Evolutionary conservation across 2,888 invertebrate genomes (phyloP).

Genomic region (Yponomeuta evonymella): DNA sequence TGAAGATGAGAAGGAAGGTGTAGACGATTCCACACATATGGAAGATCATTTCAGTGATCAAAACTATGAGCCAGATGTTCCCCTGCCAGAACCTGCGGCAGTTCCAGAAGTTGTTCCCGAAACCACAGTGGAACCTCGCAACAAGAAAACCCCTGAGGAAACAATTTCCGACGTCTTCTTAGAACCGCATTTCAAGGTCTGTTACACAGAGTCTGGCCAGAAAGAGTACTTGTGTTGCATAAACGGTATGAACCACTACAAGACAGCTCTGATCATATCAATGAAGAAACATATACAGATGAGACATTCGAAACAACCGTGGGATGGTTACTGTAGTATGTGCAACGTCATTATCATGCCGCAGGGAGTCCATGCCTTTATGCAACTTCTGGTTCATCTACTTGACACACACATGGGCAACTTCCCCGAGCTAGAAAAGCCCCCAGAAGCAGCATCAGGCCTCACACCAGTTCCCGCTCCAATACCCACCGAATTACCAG

Average conservation of each 20-base stretch:
- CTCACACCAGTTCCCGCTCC: slow-evolving; percentile 5
- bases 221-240: slow-evolving; percentile 64
- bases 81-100: background rate
- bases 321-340: slow-evolving; percentile 74
- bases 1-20: slow-evolving; percentile 17
- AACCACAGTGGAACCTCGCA: background rate
- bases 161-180: slow-evolving; percentile 27
- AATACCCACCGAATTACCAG: slow-evolving; percentile 11
- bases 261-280: slow-evolving; percentile 56
- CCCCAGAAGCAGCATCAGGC: background rate
- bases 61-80: background rate
- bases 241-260: slow-evolving; percentile 56
- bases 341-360: slow-evolving; percentile 66
- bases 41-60: slow-evolving; percentile 12
- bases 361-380: slow-evolving; percentile 50
- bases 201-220: slow-evolving; percentile 38
- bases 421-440: slow-evolving; percentile 44
- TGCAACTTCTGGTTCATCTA: slow-evolving; percentile 60
- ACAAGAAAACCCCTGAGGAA: background rate
- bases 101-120: background rate
- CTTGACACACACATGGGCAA: slow-evolving; percentile 60
- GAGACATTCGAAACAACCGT: slow-evolving; percentile 55
- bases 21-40: background rate
- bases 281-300: slow-evolving; percentile 62
- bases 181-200: slow-evolving; percentile 57